Evolutionary conservation across 2,113 vertebrate species (phyloP).

Genomic region (Myotis yumanensis): DNA sequence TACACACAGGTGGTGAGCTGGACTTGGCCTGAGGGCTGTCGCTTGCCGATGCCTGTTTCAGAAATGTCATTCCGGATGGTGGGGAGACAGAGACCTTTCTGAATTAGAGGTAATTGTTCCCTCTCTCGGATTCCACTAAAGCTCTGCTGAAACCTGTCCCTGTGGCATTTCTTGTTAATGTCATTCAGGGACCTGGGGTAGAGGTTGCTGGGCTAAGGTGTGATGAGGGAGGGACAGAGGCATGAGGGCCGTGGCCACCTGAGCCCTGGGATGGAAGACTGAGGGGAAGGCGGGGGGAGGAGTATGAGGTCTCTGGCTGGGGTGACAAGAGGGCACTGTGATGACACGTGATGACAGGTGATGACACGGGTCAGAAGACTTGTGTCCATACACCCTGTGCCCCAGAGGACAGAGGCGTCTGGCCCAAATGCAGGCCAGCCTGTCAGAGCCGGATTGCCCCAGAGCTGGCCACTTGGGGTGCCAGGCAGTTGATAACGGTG

Average conservation of each 20-base stretch:
- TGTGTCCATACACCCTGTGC: neutral
- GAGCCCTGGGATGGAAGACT: neutral
- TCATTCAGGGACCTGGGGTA: neutral
- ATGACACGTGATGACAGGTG: neutral
- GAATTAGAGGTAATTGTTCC: neutral
- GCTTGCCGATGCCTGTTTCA: neutral
- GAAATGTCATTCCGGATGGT: neutral
- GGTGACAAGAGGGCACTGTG: fast-evolving
- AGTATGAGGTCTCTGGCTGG: neutral
- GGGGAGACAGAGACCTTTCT: neutral
- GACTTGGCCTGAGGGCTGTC: fast-evolving
- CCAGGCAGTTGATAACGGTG: fast-evolving
- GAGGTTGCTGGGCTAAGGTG: neutral
- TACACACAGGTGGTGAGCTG: neutral
- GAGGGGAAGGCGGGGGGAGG: fast-evolving
- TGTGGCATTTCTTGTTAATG: fast-evolving
- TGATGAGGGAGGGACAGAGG: neutral
- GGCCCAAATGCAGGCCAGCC: neutral
- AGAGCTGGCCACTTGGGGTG: fast-evolving
- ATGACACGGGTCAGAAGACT: neutral
- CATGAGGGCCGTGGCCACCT: fast-evolving
- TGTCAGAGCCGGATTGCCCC: too few species aligned
- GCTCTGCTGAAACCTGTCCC: neutral
- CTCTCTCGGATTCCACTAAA: neutral
- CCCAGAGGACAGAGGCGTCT: neutral